Base-by-base conservation (phyloP, 2,797 vertebrate genomes). In the Helicolenus hilgendorfi region DNA sequence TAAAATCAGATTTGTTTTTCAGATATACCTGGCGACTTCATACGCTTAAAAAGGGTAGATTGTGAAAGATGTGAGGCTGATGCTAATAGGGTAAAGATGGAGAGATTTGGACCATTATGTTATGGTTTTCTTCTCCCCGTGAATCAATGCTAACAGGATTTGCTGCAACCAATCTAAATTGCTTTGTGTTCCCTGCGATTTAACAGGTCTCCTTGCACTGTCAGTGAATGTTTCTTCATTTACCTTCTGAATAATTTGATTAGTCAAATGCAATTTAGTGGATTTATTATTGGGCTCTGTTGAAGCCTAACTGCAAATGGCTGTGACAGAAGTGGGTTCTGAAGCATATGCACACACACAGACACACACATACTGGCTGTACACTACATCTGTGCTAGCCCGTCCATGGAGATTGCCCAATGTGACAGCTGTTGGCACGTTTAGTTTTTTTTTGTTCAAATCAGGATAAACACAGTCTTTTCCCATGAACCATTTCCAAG, bases 371-470 rank as follows among this genome's bases (percentile, higher is more conserved):
- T 2, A 41, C 36, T 78, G 60, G 41, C 55, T 62, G 49, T 49
- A 59, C 56, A 41, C 56, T 76, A 65, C 85, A 94, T 92, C 83
- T 88, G 92, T 81, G 84, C 81, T 77, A 22, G 36, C 62, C 71
- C 5, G 79, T 83, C 88, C 68, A 4, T 91, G 70, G 88, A 89
- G 91, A 83, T 81, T 77, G 74, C 78, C 75, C 80, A 59, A 5
- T 35, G 77, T 87, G 83, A 89, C 93, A 92, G 94, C 91, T 95
- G 93, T 85, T 91, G 89, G 89, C 84, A 73, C 26, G 4, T 87
- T 90, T 81, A 56, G 79, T 94, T 55, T 81, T 94, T 87, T 65
- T 84, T 88, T 71, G 33, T 84, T 65, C 73, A 69, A 89, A 86
- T 86, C 90, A 24, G 49, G 56, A 85, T 78, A 83, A 92, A 90